A percentile compares a stretch with the other conserved stretches of the same genome.
Conservation (phyloP, 2,113 vertebrate genomes). For the Xyliphius kryptos region DNA sequence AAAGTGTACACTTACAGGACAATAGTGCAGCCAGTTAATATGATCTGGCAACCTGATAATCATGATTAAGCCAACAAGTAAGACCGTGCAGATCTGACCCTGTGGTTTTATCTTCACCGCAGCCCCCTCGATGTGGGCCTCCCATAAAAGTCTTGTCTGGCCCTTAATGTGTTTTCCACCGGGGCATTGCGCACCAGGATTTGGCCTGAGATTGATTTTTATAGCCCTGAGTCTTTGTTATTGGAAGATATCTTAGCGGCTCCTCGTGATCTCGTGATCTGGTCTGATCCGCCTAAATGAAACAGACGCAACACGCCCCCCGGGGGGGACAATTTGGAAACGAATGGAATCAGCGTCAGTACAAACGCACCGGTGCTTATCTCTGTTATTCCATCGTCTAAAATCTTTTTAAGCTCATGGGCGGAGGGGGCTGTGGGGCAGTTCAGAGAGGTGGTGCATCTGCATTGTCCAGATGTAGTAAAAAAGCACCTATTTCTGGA, state of each 20-base stretch:
- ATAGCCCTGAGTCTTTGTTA: slow-evolving; percentile 57
- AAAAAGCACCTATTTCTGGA: slow-evolving; percentile 20
- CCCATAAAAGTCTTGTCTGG: slow-evolving; percentile 27
- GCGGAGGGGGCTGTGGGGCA: neutral
- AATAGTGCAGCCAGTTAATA: slow-evolving; percentile 31
- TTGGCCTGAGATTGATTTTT: slow-evolving; percentile 56
- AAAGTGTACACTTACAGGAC: slow-evolving; percentile 7
- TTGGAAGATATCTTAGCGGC: slow-evolving; percentile 62
- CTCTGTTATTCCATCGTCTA: slow-evolving; percentile 48
- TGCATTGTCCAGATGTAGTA: too few relatives aligned
- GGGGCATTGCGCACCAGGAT: slow-evolving; percentile 48
- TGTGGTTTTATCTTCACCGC: slow-evolving; percentile 54
- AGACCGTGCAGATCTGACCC: slow-evolving; percentile 38
- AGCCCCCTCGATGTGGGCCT: slow-evolving; percentile 43
- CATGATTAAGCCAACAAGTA: slow-evolving; percentile 42
- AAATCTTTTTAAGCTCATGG: slow-evolving; percentile 18
- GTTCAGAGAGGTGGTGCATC: slow-evolving; percentile 15
- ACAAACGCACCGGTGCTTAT: slow-evolving; percentile 65
- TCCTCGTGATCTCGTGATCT: slow-evolving; percentile 51
- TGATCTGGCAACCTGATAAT: slow-evolving; percentile 18
- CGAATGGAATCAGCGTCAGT: slow-evolving; percentile 21
- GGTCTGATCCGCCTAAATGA: slow-evolving; percentile 50
- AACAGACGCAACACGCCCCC: slow-evolving; percentile 57
- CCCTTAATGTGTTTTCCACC: slow-evolving; percentile 61
- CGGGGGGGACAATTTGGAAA: slow-evolving; percentile 42